Percentiles rank a stretch among this genome's conserved stretches.
Evolutionary conservation across 30 jellyfish, hydroid and myxozoan genomes (phyloP).

Genomic region (Chironex yamaguchii): DNA sequence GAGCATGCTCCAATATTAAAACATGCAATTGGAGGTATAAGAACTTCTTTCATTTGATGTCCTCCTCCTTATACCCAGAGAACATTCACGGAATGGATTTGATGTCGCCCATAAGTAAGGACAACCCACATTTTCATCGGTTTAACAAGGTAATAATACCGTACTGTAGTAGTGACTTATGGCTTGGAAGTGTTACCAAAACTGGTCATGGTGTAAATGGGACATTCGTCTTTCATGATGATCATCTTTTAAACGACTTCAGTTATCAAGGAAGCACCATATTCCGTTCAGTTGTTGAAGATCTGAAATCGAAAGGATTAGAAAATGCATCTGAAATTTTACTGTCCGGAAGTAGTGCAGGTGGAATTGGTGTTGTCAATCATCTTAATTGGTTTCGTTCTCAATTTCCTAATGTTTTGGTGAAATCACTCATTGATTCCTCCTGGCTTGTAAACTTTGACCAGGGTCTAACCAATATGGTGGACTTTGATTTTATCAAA

Average conservation of each 20-base stretch:
- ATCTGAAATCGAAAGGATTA: conserved; percentile 55
- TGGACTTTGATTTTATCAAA: not conserved
- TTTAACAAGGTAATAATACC: conserved; percentile 75
- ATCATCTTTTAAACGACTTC: not conserved
- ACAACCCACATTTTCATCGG: conserved; percentile 26
- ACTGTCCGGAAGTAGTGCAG: conserved; percentile 93
- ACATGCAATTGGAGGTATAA: conserved; percentile 62
- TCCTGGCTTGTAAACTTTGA: conserved; percentile 84
- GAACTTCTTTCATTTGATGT: conserved; percentile 65
- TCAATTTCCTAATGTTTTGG: not conserved
- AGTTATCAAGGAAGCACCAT: conserved; percentile 70
- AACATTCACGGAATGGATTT: conserved; percentile 53
- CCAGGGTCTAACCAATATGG: conserved; percentile 32
- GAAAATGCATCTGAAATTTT: conserved; percentile 59
- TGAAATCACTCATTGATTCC: conserved; percentile 71
- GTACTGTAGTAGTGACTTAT: conserved; percentile 91
- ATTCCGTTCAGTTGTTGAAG: conserved; percentile 67
- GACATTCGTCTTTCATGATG: not conserved
- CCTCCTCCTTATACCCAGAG: conserved; percentile 60
- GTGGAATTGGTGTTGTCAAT: conserved; percentile 92
- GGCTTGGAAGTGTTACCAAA: conserved; percentile 82
- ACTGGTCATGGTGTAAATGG: too few relatives aligned
- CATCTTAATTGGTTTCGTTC: conserved; percentile 36
- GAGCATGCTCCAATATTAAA: conserved; percentile 64
- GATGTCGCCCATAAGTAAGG: conserved; percentile 33